Base-by-base conservation (phyloP, 2,113 vertebrate genomes). In the Sciurus niger region DNA sequence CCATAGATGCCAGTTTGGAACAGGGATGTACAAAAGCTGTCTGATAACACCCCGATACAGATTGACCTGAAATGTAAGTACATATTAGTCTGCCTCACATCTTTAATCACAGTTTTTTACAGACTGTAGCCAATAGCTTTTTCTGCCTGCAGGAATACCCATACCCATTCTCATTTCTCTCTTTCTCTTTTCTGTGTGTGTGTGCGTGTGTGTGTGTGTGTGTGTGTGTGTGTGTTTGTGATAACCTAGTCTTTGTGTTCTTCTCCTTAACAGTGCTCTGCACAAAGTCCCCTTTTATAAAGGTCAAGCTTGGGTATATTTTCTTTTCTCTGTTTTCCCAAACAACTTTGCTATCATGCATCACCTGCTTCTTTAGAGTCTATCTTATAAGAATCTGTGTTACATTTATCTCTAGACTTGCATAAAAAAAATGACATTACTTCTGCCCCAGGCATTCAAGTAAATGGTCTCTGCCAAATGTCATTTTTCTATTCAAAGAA, bases 1-100 rank as follows among this genome's bases (percentile, higher is more conserved):
- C 55, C 22, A 14, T 4, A 20, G 34, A 48, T 37, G 58, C 32
- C 46, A 83, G 65, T 53, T 30, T 43, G 37, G 24, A 76, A 37
- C 72, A 90, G 82, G 79, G 63, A 84, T 60, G 30, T 40, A n/a
- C 78, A 93, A 78, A 78, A 22, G 25, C 30, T 96, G 77, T 89
- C 68, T 79, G 48, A 89, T 73, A 84, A 63, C 30, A 34, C 48
- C 17, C 40, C 20, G 58, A 55, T 63, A 85, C 80, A 93, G 30
- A 94, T 37, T 92, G 53, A 84, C 84, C 68, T 95, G 76, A 94
- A 70, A 40, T 83, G 37, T 28, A 97, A 76, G 93, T 60, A 32
- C 20, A 11, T 32, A 53, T 14, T 58, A 9, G 34, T 70, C 77
- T 68, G 58, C 18, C 34, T 73, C 32, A 53, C 25, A 25, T 20